phyloP scores from a whole-genome alignment of 2,797 vertebrate species.

The Hipposideros larvatus region DNA sequence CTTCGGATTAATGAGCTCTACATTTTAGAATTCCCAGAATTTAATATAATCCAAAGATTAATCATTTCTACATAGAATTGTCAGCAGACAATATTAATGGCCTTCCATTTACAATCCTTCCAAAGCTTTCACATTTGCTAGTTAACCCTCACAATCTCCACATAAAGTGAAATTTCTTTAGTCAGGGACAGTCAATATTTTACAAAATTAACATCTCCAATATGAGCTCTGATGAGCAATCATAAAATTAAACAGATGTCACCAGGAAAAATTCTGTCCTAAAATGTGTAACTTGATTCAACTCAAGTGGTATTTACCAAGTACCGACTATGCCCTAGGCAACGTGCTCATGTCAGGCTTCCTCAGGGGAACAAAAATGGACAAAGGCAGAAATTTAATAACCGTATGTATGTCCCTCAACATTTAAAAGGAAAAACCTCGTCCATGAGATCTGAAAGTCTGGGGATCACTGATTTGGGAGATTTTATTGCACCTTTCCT shows the following conservation, averaged over 20 bases:
- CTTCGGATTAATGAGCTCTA: background rate
- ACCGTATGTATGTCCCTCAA: background rate
- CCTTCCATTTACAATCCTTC: background rate
- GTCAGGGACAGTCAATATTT: background rate
- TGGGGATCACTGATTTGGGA: background rate
- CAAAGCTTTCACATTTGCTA: constrained; percentile 8
- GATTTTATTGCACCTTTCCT: background rate
- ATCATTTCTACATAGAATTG: background rate
- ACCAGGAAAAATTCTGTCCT: constrained; percentile 31
- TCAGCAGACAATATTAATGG: constrained; percentile 35
- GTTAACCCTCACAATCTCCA: background rate
- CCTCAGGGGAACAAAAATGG: background rate
- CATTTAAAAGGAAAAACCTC: background rate
- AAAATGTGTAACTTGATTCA: background rate
- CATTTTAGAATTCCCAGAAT: constrained; percentile 48
- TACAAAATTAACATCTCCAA: background rate
- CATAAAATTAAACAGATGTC: background rate
- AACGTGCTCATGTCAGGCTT: background rate
- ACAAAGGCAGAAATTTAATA: constrained; percentile 41
- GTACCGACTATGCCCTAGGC: background rate
- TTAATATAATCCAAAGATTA: constrained; percentile 39
- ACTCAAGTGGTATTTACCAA: background rate
- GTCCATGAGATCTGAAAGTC: background rate
- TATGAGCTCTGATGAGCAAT: background rate
- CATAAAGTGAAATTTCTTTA: background rate